A percentile compares a stretch with the other conserved stretches of the same genome.
Evolutionary conservation across 2,888 invertebrate species (phyloP).

Genomic region (Drosophila melanocephala): DNA sequence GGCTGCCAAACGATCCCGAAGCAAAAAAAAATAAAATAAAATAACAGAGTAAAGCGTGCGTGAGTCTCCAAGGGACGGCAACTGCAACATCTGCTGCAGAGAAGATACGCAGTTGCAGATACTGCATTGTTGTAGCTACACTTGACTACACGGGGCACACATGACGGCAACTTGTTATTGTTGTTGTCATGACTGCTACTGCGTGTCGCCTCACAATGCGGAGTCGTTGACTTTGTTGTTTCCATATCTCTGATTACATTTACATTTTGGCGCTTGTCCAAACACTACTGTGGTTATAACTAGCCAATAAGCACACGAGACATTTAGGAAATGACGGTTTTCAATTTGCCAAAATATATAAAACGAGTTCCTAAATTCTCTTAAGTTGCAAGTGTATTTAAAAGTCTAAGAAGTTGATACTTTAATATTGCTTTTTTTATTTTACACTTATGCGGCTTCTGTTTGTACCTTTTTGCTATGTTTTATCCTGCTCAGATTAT

Average conservation of each 20-base stretch:
- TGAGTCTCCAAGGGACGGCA: slow-evolving; percentile 44
- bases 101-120: slow-evolving; percentile 65
- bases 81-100: slow-evolving; percentile 13
- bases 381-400: background rate
- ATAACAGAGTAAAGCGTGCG: slow-evolving; percentile 67
- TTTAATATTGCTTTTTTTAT: slow-evolving; percentile 27
- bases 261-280: slow-evolving; percentile 41
- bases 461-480: slow-evolving; percentile 24
- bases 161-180: slow-evolving; percentile 49
- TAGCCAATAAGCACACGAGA: slow-evolving; percentile 12
- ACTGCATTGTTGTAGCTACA: slow-evolving; percentile 71
- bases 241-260: slow-evolving; percentile 57
- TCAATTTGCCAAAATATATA: background rate
- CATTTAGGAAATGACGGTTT: background rate
- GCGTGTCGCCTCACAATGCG: background rate
- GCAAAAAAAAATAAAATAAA: slow-evolving; percentile 6
- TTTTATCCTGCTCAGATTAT: slow-evolving; percentile 31
- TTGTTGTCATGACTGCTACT: slow-evolving; percentile 27
- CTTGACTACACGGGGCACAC: slow-evolving; percentile 55
- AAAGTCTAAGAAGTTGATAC: background rate
- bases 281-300: slow-evolving; percentile 5
- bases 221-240: slow-evolving; percentile 38
- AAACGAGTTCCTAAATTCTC: background rate
- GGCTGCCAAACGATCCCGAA: slow-evolving; percentile 53
- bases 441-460: slow-evolving; percentile 43